A percentile compares a stretch with the other conserved stretches of the same genome.
phyloP scores from a whole-genome alignment of 2,113 vertebrate species.

The Embiotoca jacksoni region DNA sequence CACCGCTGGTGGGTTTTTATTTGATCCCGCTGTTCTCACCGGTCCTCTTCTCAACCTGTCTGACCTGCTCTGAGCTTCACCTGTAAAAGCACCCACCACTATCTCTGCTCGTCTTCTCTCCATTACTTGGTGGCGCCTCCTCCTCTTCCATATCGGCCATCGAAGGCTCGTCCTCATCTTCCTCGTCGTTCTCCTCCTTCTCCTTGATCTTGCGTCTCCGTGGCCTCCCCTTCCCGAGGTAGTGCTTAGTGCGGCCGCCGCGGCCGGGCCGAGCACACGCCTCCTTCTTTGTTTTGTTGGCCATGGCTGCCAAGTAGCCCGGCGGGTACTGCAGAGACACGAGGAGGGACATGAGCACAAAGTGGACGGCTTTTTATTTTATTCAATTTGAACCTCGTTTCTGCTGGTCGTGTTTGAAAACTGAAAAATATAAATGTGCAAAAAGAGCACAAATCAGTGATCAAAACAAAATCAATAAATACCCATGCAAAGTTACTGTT shows the following conservation, averaged over 20 bases:
- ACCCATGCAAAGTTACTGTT: no score
- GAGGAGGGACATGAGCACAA: not conserved
- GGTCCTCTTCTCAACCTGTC: conserved; percentile 55
- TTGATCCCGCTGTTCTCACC: conserved; percentile 37
- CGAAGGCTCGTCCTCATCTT: conserved; percentile 56
- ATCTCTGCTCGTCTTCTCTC: conserved; percentile 85
- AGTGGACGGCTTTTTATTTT: no score
- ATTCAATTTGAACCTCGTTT: not conserved
- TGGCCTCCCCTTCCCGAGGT: conserved; percentile 81
- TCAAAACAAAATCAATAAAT: no score
- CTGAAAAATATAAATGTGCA: not conserved
- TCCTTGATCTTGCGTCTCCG: conserved; percentile 79
- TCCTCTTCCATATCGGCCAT: conserved; percentile 61
- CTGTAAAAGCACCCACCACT: conserved; percentile 83
- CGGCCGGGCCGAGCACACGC: conserved; percentile 75
- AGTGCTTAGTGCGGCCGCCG: conserved; percentile 84
- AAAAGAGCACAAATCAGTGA: not conserved
- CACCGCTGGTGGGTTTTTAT: not conserved
- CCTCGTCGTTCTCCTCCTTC: conserved; percentile 66
- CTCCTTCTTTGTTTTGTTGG: conserved; percentile 95
- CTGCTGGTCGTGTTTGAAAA: not conserved
- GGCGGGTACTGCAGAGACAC: conserved; percentile 90
- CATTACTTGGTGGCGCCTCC: conserved; percentile 84
- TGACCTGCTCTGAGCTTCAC: conserved; percentile 62
- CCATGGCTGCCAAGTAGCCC: conserved; percentile 95